These are phyloP conservation scores for Chanos chanos DNA, from an alignment of 2,797 vertebrate species.

Conservation along the genomic window DNA sequence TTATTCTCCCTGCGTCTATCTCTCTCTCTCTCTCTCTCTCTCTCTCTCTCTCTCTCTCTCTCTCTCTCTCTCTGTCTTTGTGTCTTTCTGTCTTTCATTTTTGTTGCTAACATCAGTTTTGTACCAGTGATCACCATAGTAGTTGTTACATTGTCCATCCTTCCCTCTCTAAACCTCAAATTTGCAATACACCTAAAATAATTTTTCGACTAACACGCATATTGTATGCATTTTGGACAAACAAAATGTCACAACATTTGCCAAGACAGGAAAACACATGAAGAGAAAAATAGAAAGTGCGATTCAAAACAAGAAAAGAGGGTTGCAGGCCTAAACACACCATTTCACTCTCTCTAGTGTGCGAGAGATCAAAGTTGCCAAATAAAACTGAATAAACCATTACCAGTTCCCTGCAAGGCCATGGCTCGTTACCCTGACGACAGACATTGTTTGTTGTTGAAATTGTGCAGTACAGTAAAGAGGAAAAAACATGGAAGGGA, in stretches of 20 bases:
- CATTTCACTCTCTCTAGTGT: not conserved
- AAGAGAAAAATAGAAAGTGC: slow-evolving; percentile 13
- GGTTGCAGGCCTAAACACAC: slow-evolving; percentile 37
- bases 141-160: no score
- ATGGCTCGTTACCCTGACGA: slow-evolving; percentile 39
- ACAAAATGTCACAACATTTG: slow-evolving; percentile 10
- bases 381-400: slow-evolving; percentile 24
- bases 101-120: no score
- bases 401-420: slow-evolving; percentile 1
- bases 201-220: no score
- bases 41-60: no score
- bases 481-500: slow-evolving; percentile 19
- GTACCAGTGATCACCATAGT: no score
- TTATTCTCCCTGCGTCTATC: no score
- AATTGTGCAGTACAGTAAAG: slow-evolving; percentile 32
- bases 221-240: no score
- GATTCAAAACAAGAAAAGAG: slow-evolving; percentile 10
- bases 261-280: slow-evolving; percentile 12
- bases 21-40: no score
- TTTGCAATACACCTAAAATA: no score
- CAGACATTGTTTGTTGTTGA: slow-evolving; percentile 52
- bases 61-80: no score
- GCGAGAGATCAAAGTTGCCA: slow-evolving; percentile 43
- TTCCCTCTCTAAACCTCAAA: no score
- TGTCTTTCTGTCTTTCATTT: no score